phyloP scores from a whole-genome alignment of 2,888 invertebrate genomes.

The Abrostola tripartita region DNA sequence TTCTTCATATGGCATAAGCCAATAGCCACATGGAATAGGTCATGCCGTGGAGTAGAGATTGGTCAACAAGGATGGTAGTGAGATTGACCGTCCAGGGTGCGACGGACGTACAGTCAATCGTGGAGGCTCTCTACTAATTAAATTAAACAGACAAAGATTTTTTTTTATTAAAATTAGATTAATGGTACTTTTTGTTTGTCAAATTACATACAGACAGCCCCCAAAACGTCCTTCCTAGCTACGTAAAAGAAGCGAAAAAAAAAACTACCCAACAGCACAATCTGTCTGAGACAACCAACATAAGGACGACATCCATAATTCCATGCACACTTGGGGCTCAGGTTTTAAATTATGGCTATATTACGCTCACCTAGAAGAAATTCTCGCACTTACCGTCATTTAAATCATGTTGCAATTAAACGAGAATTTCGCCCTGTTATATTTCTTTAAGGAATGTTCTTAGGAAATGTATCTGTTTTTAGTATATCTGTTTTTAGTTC shows the following conservation, averaged over 20 bases:
- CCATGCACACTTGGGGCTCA: conserved; percentile 39
- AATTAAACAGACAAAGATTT: no score
- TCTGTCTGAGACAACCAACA: conserved; percentile 17
- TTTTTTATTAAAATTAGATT: no score
- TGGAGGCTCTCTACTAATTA: no score
- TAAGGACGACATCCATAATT: conserved; percentile 49
- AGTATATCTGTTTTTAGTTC: neutral
- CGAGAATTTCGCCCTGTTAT: conserved; percentile 14
- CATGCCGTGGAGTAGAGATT: no score
- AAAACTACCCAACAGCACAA: conserved; percentile 18
- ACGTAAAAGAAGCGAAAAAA: conserved; percentile 29
- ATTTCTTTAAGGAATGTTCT: neutral
- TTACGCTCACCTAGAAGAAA: conserved; percentile 37
- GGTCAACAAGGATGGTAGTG: no score
- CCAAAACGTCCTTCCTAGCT: neutral
- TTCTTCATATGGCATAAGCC: no score
- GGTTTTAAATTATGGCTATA: conserved; percentile 50
- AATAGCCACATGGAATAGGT: no score
- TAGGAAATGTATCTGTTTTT: neutral
- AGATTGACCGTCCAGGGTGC: no score
- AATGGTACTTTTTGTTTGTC: no score
- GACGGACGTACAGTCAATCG: no score
- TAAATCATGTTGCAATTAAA: conserved; percentile 40
- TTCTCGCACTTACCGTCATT: conserved; percentile 30
- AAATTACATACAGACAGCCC: no score